Conservation (phyloP, 2,888 invertebrate species). For the Crepidodera aurea region DNA sequence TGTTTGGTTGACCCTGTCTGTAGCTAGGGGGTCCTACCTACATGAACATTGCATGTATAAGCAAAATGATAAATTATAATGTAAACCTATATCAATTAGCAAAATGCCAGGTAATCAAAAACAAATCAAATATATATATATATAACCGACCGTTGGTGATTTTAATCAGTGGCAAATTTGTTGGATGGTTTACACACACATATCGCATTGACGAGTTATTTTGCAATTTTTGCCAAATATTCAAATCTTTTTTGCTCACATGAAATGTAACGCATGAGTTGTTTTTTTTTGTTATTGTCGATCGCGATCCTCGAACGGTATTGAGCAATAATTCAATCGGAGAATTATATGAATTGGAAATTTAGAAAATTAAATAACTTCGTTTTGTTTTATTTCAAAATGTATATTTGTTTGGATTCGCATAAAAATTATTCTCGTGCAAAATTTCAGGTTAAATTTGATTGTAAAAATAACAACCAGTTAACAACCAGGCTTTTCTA, state of each 20-base stretch:
- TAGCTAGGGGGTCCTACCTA: too few relatives aligned
- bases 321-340: not conserved
- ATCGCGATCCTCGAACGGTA: not conserved
- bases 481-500: too few relatives aligned
- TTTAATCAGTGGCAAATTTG: constrained; percentile 30
- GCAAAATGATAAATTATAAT: constrained; percentile 22
- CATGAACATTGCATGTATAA: constrained; percentile 11
- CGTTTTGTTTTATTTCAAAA: too few relatives aligned
- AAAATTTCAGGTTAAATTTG: too few relatives aligned
- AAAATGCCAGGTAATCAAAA: constrained; percentile 50
- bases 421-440: too few relatives aligned
- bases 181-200: constrained; percentile 2
- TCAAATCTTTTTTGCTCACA: not conserved
- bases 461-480: too few relatives aligned
- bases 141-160: constrained; percentile 22
- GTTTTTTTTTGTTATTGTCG: not conserved
- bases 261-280: not conserved
- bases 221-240: constrained; percentile 14
- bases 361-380: not conserved
- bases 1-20: too few relatives aligned
- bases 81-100: constrained; percentile 42
- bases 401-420: too few relatives aligned
- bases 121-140: constrained; percentile 52
- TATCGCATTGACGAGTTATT: not conserved
- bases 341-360: not conserved